A percentile compares a stretch with the other conserved stretches of the same genome.
These are phyloP conservation scores for Habroteleia sp. DNA, from an alignment of 2,888 invertebrate species.

Conservation along the genomic window DNA sequence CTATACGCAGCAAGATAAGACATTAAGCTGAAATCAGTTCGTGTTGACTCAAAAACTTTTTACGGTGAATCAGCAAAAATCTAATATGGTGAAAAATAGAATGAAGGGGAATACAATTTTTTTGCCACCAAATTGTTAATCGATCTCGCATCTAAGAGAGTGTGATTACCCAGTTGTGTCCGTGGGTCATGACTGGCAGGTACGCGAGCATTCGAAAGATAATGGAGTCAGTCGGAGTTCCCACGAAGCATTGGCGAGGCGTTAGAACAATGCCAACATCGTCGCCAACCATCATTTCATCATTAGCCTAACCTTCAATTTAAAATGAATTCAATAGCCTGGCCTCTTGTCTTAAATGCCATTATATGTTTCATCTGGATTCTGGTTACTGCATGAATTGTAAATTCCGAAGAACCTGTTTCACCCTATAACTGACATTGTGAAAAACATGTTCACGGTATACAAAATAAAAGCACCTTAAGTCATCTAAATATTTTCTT, in stretches of 20 bases:
- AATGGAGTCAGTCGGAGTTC: constrained; percentile 71
- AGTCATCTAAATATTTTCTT: constrained; percentile 53
- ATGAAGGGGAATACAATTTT: constrained; percentile 49
- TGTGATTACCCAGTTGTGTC: constrained; percentile 64
- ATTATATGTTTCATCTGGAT: constrained; percentile 78
- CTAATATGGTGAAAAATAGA: constrained; percentile 53
- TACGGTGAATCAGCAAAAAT: constrained; percentile 52
- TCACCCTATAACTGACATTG: constrained; percentile 63
- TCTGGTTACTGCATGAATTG: constrained; percentile 76
- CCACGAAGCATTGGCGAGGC: constrained; percentile 70
- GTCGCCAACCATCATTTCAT: constrained; percentile 75
- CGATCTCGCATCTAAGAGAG: constrained; percentile 51
- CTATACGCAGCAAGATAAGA: no score
- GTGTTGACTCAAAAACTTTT: no score
- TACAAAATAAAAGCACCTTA: constrained; percentile 50
- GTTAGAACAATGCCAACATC: constrained; percentile 73
- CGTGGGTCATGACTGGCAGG: constrained; percentile 70
- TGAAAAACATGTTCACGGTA: constrained; percentile 64
- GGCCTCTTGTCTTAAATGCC: constrained; percentile 75
- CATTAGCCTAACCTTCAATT: constrained; percentile 78
- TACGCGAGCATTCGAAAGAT: constrained; percentile 60
- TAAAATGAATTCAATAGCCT: constrained; percentile 68
- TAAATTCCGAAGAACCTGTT: constrained; percentile 78
- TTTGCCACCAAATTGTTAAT: constrained; percentile 56
- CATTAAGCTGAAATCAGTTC: no score